Base-by-base conservation (phyloP, 2,888 invertebrate genomes). In the Drosophila leonis region DNA sequence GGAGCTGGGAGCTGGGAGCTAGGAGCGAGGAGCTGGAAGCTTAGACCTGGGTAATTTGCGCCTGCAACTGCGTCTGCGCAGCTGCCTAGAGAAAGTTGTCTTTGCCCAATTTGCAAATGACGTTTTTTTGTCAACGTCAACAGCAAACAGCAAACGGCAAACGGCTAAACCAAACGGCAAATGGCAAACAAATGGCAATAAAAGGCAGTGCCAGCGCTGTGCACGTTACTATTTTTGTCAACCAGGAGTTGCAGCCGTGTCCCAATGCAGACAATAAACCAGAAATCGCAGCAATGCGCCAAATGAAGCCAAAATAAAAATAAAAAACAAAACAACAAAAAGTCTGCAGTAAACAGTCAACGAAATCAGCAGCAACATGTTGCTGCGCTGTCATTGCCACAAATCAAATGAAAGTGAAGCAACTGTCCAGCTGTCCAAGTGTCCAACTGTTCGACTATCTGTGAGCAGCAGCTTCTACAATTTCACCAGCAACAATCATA, bases 61-160 rank as follows among this genome's bases (percentile, higher is more conserved):
- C 68, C 80, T 75, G 65, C 52, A 49, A 60, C 42, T 62, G 75
- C 59, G 71, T 55, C 56, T 71, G 77, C 75, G 81, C 86, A 74
- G 88, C 86, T 76, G 86, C 83, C 83, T 88, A 88, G 86, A 88
- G 86, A 86, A 86, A 86, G 86, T 86, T 86, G 88, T 86, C 87
- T 86, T 88, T 88, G 85, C 88, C 86, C 88, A 86, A 86, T 86
- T 86, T 86, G 88, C 86, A 86, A 86, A 86, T 88, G 86, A 88
- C 87, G 88, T 86, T 87, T 86, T 85, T 86, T 86, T 88, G 88
- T 88, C 87, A 88, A 83, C 83, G 87, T 87, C 83, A 83, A 83
- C 73, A 56, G 75, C 73, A 78, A 62, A 63, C 65, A 49, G 69
- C 65, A 48, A 54, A 54, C 64, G 55, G 69, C 64, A 60, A 55